Percentiles rank a stretch among this genome's conserved stretches.
These are phyloP conservation scores for Phrynosoma platyrhinos DNA, from an alignment of 2,113 vertebrate species.

Conservation along the genomic window DNA sequence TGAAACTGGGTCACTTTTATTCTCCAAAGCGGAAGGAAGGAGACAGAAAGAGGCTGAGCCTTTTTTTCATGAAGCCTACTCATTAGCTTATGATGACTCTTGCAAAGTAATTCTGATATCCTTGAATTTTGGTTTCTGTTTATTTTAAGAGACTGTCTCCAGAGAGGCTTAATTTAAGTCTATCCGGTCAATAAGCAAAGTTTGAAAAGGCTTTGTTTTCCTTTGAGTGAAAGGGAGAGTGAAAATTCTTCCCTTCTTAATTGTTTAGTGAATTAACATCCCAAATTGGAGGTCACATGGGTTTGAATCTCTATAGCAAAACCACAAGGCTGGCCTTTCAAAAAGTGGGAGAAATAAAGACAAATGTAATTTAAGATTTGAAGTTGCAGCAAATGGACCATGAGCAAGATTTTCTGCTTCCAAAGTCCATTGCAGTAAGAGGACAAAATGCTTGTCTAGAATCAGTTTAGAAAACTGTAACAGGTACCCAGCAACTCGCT, in stretches of 20 bases:
- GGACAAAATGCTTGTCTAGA: not conserved
- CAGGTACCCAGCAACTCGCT: not conserved
- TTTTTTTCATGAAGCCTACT: not conserved
- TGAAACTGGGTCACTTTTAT: not conserved
- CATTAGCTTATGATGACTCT: not conserved
- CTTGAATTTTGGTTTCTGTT: slow-evolving; percentile 25
- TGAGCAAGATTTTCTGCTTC: slow-evolving; percentile 32
- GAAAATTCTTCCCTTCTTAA: slow-evolving; percentile 52
- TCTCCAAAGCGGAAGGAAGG: not conserved
- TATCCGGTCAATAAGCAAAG: slow-evolving; percentile 47
- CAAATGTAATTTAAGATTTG: slow-evolving; percentile 63
- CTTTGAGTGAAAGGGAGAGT: slow-evolving; percentile 23
- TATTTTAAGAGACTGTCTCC: slow-evolving; percentile 25
- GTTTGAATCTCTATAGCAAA: slow-evolving; percentile 60
- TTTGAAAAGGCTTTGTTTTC: slow-evolving; percentile 36
- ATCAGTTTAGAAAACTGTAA: not conserved
- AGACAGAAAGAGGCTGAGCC: not conserved
- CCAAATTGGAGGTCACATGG: slow-evolving; percentile 63
- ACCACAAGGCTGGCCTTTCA: slow-evolving; percentile 36
- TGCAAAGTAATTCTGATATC: slow-evolving; percentile 8
- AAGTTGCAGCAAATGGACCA: slow-evolving; percentile 58
- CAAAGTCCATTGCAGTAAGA: slow-evolving; percentile 46
- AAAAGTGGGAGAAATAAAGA: slow-evolving; percentile 30
- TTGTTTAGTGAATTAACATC: slow-evolving; percentile 70
- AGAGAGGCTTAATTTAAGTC: slow-evolving; percentile 28